phyloP scores from a whole-genome alignment of 2,888 invertebrate genomes.

The Epistrophe eligans region DNA sequence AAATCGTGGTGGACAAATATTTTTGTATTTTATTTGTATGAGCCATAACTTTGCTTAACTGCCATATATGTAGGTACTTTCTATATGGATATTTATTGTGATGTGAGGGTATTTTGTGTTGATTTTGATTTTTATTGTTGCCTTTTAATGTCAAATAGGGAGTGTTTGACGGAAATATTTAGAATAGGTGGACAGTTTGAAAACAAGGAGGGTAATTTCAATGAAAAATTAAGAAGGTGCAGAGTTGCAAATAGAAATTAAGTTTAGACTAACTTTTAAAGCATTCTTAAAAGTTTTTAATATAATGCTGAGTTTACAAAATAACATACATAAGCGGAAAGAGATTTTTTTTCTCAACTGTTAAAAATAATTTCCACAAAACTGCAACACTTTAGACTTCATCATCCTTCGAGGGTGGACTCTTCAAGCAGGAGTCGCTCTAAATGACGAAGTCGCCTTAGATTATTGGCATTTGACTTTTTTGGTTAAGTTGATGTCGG shows the following conservation, averaged over 20 bases:
- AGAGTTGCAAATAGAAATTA: too few species aligned
- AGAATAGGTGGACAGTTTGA: background rate
- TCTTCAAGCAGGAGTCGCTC: too few species aligned
- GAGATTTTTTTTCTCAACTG: too few species aligned
- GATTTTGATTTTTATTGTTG: constrained; percentile 52
- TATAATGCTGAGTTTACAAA: too few species aligned
- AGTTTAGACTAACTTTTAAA: background rate
- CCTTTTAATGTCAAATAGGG: constrained; percentile 45
- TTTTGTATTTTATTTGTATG: background rate
- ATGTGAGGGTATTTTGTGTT: constrained; percentile 37
- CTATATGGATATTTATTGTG: constrained; percentile 29
- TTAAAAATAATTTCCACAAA: too few species aligned
- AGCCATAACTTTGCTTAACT: constrained; percentile 1
- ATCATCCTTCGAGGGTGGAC: too few species aligned
- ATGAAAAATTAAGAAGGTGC: background rate
- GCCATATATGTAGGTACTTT: background rate
- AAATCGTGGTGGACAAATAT: background rate
- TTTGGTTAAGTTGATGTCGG: too few species aligned
- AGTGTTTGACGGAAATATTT: constrained; percentile 39
- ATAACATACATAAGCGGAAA: too few species aligned
- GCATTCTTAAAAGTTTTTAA: background rate
- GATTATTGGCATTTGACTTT: too few species aligned
- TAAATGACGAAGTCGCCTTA: too few species aligned
- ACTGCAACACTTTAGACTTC: too few species aligned
- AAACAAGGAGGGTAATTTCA: background rate